Evolutionary conservation across 2,113 vertebrate species (phyloP).

Genomic region (Heterocephalus glaber): DNA sequence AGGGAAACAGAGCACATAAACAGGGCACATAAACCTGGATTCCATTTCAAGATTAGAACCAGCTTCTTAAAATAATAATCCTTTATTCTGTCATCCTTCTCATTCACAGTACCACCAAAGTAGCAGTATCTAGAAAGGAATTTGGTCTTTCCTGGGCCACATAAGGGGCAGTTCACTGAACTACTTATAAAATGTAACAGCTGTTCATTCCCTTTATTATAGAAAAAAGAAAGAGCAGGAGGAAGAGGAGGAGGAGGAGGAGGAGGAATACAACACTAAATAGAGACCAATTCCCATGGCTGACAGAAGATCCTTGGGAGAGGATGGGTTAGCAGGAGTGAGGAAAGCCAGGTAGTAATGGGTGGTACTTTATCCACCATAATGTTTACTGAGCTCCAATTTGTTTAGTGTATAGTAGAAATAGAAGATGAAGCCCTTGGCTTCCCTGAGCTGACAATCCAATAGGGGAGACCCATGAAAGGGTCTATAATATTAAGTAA

Average conservation of each 20-base stretch:
- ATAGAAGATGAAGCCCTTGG: background rate
- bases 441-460: background rate
- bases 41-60: conserved; percentile 14
- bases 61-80: conserved; percentile 11
- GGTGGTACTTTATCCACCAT: background rate
- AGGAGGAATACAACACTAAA: background rate
- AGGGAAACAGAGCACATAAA: background rate
- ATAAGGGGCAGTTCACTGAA: background rate
- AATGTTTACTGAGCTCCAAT: background rate
- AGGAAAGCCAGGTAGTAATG: background rate
- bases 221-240: no score
- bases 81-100: background rate
- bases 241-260: background rate
- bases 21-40: background rate
- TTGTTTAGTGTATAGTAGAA: background rate
- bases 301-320: background rate
- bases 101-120: background rate
- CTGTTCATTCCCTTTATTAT: background rate
- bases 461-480: background rate
- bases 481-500: background rate
- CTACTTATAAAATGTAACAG: conserved; percentile 15
- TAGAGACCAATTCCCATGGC: background rate
- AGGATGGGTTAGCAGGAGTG: background rate
- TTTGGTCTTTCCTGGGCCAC: background rate
- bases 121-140: background rate